A percentile compares a stretch with the other conserved stretches of the same genome.
Conservation (phyloP, 2,113 vertebrate species). For the Emydura subglobosa region DNA sequence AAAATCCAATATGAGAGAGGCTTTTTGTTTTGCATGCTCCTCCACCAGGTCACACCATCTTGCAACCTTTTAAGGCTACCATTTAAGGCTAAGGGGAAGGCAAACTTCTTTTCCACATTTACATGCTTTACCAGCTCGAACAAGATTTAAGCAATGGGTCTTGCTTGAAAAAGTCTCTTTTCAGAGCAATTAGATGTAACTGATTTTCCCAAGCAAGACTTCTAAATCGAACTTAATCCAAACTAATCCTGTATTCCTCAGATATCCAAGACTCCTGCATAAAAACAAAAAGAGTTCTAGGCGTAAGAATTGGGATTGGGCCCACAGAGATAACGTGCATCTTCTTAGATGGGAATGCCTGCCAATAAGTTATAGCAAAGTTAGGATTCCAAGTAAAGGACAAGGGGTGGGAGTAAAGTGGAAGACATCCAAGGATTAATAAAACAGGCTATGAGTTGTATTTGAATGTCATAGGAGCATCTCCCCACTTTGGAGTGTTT, state of each 20-base stretch:
- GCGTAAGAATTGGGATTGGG: not conserved
- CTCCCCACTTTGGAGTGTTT: not conserved
- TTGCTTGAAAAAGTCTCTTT: conserved; percentile 1
- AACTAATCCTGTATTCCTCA: not conserved
- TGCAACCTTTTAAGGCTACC: conserved; percentile 69
- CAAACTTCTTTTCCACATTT: conserved; percentile 63
- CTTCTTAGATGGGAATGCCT: conserved; percentile 57
- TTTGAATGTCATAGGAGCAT: not conserved
- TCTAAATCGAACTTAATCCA: not conserved
- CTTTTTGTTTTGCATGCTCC: conserved; percentile 73
- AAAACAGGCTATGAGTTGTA: not conserved
- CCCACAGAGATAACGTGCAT: not conserved
- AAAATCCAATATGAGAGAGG: conserved; percentile 71
- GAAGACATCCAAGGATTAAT: not conserved
- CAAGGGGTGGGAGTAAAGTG: accelerated
- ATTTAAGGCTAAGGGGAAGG: conserved; percentile 13
- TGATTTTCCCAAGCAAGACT: conserved; percentile 52
- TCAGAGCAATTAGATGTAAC: conserved; percentile 42
- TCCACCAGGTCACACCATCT: conserved; percentile 69
- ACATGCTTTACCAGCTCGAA: conserved; percentile 66
- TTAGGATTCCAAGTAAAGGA: not conserved
- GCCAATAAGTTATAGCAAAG: conserved; percentile 67
- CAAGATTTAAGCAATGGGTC: conserved; percentile 56
- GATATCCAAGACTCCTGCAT: not conserved
- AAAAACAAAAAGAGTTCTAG: not conserved